Percentiles rank a stretch among this genome's conserved stretches.
Evolutionary conservation across 1,140 invertebrate genomes (phyloP).

Genomic region (Portunus trituberculatus): DNA sequence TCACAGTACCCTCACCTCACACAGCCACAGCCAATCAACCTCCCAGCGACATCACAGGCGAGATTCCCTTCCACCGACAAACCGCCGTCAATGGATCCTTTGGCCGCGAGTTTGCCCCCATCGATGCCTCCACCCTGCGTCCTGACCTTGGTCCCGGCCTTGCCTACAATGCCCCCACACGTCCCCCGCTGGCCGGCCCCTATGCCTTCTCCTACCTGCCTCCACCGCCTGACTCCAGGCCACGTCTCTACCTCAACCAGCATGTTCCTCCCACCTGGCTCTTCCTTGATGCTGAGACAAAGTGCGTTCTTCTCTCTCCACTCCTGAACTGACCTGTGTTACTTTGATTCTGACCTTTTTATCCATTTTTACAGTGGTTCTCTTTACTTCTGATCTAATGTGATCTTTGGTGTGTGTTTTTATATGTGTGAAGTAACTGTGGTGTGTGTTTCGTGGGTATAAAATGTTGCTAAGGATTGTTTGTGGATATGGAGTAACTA

Average conservation of each 20-base stretch:
- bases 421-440: too few species aligned
- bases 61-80: slow-evolving; percentile 55
- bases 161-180: slow-evolving; percentile 83
- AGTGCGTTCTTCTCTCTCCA: slow-evolving; percentile 56
- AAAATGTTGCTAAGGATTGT: too few species aligned
- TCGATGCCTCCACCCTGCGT: slow-evolving; percentile 80
- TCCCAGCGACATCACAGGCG: slow-evolving; percentile 61
- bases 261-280: slow-evolving; percentile 90
- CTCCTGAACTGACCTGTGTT: too few species aligned
- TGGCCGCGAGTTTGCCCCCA: slow-evolving; percentile 63
- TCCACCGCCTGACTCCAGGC: slow-evolving; percentile 86
- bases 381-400: too few species aligned
- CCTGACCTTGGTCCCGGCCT: slow-evolving; percentile 83
- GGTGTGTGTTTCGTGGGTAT: too few species aligned
- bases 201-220: slow-evolving; percentile 94
- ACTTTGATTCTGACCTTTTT: too few species aligned
- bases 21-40: slow-evolving; percentile 48
- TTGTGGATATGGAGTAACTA: too few species aligned
- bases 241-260: slow-evolving; percentile 88
- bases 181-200: slow-evolving; percentile 91
- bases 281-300: slow-evolving; percentile 88
- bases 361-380: too few species aligned
- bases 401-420: neutral
- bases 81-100: slow-evolving; percentile 75
- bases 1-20: neutral